Conservation (phyloP, 2,113 vertebrate genomes). For the Etia nguti region DNA sequence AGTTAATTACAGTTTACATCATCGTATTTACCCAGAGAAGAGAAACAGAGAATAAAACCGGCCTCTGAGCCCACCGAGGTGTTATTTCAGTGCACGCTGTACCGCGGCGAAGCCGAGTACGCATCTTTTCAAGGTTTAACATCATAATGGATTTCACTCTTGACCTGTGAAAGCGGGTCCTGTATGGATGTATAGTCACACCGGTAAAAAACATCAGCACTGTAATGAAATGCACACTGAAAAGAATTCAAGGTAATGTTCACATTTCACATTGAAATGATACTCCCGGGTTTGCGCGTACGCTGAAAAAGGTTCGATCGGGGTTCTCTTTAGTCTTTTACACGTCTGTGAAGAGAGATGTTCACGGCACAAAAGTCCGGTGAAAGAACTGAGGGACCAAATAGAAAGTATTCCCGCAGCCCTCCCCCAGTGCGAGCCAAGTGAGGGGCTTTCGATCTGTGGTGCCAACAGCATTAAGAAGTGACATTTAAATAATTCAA, state of each 20-base stretch:
- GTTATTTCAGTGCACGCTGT: conserved; percentile 35
- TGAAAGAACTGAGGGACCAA: background rate
- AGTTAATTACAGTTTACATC: conserved; percentile 73
- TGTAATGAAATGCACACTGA: background rate
- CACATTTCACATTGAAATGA: background rate
- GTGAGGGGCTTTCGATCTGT: background rate
- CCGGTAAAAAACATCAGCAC: background rate
- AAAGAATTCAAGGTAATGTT: background rate
- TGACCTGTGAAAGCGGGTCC: conserved; percentile 4
- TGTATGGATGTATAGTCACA: background rate
- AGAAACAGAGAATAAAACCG: conserved; percentile 55
- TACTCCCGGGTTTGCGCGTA: background rate
- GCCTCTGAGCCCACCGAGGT: conserved; percentile 46
- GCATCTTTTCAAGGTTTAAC: conserved; percentile 7
- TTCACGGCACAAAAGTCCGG: fast-evolving
- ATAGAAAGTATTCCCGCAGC: background rate
- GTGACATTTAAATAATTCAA: background rate
- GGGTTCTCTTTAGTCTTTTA: background rate
- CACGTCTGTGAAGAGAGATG: background rate
- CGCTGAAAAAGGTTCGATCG: background rate
- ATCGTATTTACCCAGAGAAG: conserved; percentile 67
- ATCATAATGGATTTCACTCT: conserved; percentile 28
- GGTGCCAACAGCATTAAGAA: background rate
- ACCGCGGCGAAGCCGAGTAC: background rate
- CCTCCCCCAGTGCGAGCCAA: background rate